These are phyloP conservation scores for Aphidoletes aphidimyza DNA, from an alignment of 2,888 invertebrate species.

Conservation along the genomic window DNA sequence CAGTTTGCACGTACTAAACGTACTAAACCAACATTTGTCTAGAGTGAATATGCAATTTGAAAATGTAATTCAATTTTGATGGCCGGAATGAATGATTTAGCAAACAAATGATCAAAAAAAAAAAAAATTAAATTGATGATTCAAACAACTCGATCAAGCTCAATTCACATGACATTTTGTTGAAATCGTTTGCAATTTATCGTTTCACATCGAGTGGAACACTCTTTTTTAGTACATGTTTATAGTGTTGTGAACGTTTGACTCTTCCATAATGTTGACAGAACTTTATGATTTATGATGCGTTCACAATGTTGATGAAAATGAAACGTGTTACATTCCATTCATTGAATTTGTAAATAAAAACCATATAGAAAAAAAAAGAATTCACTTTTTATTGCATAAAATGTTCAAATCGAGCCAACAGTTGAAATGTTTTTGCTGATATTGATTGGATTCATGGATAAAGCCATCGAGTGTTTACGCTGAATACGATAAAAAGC, in stretches of 20 bases:
- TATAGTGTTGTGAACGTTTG: background rate
- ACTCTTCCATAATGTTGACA: background rate
- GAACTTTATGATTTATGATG: background rate
- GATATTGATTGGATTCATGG: no score
- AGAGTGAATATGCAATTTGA: background rate
- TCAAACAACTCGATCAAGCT: no score
- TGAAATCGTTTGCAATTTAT: background rate
- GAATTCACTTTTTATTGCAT: background rate
- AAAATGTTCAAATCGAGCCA: background rate
- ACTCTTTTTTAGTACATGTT: background rate
- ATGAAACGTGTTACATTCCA: slow-evolving; percentile 31
- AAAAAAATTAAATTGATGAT: no score
- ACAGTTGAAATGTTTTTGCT: background rate
- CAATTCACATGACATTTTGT: no score
- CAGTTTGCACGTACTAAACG: background rate
- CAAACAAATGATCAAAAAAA: no score
- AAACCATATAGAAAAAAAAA: background rate
- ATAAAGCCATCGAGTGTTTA: no score
- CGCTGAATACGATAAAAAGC: background rate
- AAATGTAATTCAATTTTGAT: no score
- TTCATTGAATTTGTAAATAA: background rate
- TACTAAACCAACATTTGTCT: background rate
- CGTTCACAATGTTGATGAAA: slow-evolving; percentile 15
- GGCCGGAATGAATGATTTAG: background rate
- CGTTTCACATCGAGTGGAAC: background rate